Evolutionary conservation across 30 jellyfish, hydroid and myxozoan genomes (phyloP).

Genomic region (Phacellophora camtschatica): DNA sequence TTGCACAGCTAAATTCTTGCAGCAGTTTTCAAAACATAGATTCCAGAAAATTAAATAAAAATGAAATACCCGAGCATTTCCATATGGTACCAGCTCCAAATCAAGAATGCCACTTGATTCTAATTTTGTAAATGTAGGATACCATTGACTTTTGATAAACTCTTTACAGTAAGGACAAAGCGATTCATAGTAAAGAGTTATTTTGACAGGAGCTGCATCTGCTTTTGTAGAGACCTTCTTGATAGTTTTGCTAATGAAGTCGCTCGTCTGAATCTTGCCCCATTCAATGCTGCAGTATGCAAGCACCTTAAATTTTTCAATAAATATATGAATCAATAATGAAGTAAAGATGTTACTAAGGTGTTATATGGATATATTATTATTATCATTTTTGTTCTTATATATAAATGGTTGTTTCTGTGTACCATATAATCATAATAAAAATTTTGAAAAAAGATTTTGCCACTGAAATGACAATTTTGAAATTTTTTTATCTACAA

Average conservation of each 20-base stretch:
- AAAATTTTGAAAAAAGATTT: no score
- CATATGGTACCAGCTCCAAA: conserved; percentile 77
- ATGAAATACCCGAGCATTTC: conserved; percentile 69
- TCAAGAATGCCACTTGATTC: conserved; percentile 67
- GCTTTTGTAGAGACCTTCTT: not conserved
- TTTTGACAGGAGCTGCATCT: conserved; percentile 79
- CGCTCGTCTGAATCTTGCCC: conserved; percentile 1
- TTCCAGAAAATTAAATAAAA: not conserved
- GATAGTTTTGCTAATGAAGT: not conserved
- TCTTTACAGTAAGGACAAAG: conserved; percentile 73
- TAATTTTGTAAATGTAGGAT: conserved; percentile 59
- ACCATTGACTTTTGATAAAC: conserved; percentile 56
- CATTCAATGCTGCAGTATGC: conserved; percentile 61
- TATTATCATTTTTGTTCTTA: no score
- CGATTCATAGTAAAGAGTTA: conserved; percentile 72
- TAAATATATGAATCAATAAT: no score
- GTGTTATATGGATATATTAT: no score
- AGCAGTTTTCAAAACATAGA: not conserved
- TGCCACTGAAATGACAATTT: no score
- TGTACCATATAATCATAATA: no score
- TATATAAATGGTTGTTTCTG: no score
- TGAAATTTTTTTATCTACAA: no score
- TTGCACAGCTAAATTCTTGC: no score
- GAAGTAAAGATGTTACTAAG: no score
- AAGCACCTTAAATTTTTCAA: no score